These are phyloP conservation scores for Cydia amplana DNA, from an alignment of 1,140 invertebrate genomes.

Conservation along the genomic window DNA sequence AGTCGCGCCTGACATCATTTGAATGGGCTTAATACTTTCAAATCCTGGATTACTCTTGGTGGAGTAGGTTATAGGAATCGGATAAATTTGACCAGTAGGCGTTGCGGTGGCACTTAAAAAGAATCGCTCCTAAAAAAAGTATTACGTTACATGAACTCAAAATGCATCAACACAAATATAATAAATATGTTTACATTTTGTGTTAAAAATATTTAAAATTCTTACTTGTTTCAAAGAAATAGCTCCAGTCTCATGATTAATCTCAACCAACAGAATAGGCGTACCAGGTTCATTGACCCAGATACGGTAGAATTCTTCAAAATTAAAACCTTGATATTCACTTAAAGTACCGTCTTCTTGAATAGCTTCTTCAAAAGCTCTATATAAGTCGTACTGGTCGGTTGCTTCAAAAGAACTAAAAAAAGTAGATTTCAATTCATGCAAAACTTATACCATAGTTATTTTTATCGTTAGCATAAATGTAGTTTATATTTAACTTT, in stretches of 20 bases:
- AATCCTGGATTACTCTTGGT: conserved; percentile 76
- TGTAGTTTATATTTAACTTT: too few relatives aligned
- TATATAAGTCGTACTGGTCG: conserved; percentile 82
- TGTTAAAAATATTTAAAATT: background rate
- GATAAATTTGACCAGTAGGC: conserved; percentile 74
- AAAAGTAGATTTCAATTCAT: conserved; percentile 39
- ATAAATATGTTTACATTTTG: background rate
- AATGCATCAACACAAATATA: background rate
- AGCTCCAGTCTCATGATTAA: conserved; percentile 65
- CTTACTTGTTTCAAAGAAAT: conserved; percentile 78
- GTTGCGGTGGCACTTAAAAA: conserved; percentile 50
- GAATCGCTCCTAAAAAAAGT: conserved; percentile 64
- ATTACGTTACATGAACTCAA: conserved; percentile 5
- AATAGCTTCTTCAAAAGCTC: conserved; percentile 80
- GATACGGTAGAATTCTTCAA: conserved; percentile 62
- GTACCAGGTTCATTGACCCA: conserved; percentile 87
- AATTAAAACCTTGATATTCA: conserved; percentile 56
- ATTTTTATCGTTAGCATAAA: too few relatives aligned
- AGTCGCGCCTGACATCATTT: conserved; percentile 69
- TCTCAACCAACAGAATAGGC: conserved; percentile 83
- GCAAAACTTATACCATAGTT: background rate
- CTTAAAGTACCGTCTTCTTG: conserved; percentile 54
- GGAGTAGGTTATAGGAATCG: conserved; percentile 82
- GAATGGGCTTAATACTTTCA: conserved; percentile 76
- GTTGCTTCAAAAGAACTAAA: conserved; percentile 79